Evolutionary conservation across 2,113 vertebrate genomes (phyloP).

Genomic region (Butorides virescens): DNA sequence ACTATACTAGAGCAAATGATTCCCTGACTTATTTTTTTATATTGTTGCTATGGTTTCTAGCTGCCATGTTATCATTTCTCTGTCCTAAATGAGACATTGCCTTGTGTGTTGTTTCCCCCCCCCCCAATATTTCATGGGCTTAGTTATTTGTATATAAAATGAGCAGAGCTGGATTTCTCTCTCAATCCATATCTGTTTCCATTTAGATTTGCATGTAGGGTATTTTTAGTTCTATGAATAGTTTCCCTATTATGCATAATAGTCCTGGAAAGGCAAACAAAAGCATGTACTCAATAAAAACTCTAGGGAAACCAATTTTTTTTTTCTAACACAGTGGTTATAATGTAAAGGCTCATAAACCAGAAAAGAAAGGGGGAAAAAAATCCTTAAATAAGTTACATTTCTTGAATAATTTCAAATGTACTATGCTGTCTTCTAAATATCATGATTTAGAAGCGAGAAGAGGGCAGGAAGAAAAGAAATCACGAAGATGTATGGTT

Average conservation of each 20-base stretch:
- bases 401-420: background rate
- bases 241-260: slow-evolving; percentile 36
- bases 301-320: background rate
- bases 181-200: slow-evolving; percentile 30
- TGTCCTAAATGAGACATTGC: background rate
- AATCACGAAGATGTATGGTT: background rate
- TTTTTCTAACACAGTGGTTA: background rate
- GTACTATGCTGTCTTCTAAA: background rate
- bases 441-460: background rate
- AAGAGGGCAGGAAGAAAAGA: background rate
- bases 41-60: background rate
- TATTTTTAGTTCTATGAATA: slow-evolving; percentile 42
- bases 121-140: background rate
- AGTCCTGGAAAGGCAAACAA: slow-evolving; percentile 57
- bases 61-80: background rate
- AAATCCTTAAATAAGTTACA: background rate
- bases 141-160: slow-evolving; percentile 66
- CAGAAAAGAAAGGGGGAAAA: background rate
- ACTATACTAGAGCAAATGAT: background rate
- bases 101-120: background rate
- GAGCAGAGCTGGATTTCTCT: slow-evolving; percentile 24
- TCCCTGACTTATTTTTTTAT: background rate
- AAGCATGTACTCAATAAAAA: slow-evolving; percentile 15
- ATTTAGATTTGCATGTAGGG: slow-evolving; percentile 52
- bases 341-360: background rate